Conservation (phyloP, 2,113 vertebrate genomes). For the Strigops habroptila region DNA sequence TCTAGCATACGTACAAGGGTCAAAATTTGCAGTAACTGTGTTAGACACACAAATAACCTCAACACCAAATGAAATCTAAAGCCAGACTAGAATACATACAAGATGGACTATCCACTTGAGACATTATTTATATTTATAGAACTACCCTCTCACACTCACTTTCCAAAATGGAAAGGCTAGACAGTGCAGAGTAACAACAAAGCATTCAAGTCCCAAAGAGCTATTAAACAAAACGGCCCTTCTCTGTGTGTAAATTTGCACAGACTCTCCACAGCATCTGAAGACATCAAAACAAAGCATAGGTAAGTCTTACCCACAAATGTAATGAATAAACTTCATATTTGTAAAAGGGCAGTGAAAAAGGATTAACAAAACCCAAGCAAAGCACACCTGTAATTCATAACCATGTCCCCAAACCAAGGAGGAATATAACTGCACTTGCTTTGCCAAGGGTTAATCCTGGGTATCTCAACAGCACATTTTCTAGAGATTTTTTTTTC, state of each 20-base stretch:
- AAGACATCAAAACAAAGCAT: not conserved
- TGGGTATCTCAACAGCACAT: not conserved
- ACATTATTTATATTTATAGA: not conserved
- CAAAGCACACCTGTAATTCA: not conserved
- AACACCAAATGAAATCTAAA: not conserved
- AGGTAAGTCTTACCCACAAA: not conserved
- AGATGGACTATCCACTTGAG: not conserved
- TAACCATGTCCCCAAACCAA: not conserved
- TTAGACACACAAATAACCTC: not conserved
- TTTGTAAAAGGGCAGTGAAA: not conserved
- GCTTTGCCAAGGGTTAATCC: constrained; percentile 39
- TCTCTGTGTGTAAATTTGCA: not conserved
- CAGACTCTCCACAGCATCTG: not conserved
- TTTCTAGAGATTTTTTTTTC: constrained; percentile 24
- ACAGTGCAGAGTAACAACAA: not conserved
- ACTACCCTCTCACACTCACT: not conserved
- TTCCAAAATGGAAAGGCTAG: not conserved
- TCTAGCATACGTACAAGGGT: not conserved
- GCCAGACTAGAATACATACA: not conserved
- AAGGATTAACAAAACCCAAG: not conserved
- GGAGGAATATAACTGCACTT: not conserved
- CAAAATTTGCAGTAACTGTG: not conserved
- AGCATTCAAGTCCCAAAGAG: not conserved
- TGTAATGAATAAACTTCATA: not conserved
- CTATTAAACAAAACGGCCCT: not conserved